Conservation (phyloP, 2,797 vertebrate species). For the Mormyrus hasselquistii region DNA sequence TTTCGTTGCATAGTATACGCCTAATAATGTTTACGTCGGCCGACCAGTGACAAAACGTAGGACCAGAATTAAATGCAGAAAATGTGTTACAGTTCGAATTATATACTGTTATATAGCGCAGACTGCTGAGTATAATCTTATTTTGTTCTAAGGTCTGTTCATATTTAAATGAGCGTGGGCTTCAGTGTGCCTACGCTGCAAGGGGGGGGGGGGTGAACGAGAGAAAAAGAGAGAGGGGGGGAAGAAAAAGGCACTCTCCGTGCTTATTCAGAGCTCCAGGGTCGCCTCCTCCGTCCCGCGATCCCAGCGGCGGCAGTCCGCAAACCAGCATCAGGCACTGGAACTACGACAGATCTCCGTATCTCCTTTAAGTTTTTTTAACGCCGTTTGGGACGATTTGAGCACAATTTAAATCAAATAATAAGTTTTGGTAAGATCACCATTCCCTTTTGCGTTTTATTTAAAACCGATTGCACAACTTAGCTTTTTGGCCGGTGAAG, state of each 20-base stretch:
- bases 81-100: background rate
- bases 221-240: background rate
- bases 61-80: background rate
- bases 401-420: background rate
- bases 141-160: background rate
- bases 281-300: constrained; percentile 4
- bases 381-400: background rate
- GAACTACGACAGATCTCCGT: background rate
- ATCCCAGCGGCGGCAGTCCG: background rate
- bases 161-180: background rate
- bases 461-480: constrained; percentile 21
- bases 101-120: background rate
- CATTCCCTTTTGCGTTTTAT: background rate
- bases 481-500: background rate
- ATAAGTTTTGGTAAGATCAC: constrained; percentile 21
- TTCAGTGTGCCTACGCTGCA: background rate
- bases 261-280: background rate
- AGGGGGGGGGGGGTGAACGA: background rate
- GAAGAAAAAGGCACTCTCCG: background rate
- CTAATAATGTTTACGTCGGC: background rate
- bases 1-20: background rate
- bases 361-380: background rate
- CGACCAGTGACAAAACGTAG: background rate
- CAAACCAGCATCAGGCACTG: background rate
- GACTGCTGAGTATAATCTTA: background rate